Percentiles rank a stretch among this genome's conserved stretches.
These are phyloP conservation scores for Malurus elegans DNA, from an alignment of 2,113 vertebrate species.

Conservation along the genomic window DNA sequence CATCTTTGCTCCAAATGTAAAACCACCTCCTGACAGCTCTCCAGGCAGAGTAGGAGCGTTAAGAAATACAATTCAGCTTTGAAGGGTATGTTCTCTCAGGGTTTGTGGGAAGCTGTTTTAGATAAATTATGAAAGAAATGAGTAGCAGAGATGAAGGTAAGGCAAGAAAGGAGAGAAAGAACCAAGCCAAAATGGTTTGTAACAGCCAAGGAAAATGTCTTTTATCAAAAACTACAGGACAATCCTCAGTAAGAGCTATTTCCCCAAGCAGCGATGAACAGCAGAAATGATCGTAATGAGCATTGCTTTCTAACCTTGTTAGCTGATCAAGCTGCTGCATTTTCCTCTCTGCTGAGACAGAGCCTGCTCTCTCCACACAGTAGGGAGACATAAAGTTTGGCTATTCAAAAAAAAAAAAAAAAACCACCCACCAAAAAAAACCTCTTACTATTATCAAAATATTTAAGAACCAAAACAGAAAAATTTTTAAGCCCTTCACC, in stretches of 20 bases:
- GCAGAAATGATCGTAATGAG: background rate
- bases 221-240: background rate
- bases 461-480: background rate
- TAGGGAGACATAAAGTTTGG: background rate
- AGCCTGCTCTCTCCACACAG: background rate
- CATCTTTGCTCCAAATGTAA: background rate
- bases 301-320: background rate
- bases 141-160: background rate
- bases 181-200: background rate
- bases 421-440: background rate
- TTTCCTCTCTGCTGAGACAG: background rate
- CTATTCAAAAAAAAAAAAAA: background rate
- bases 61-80: background rate
- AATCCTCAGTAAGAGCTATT: background rate
- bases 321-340: background rate
- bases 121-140: slow-evolving; percentile 20
- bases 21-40: slow-evolving; percentile 17
- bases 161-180: background rate
- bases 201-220: background rate
- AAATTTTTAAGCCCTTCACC: background rate
- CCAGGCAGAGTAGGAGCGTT: background rate
- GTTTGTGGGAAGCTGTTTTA: background rate
- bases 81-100: background rate
- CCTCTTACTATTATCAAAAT: background rate
- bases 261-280: background rate